phyloP scores from a whole-genome alignment of 2,113 vertebrate genomes.

The Corvus cornix region DNA sequence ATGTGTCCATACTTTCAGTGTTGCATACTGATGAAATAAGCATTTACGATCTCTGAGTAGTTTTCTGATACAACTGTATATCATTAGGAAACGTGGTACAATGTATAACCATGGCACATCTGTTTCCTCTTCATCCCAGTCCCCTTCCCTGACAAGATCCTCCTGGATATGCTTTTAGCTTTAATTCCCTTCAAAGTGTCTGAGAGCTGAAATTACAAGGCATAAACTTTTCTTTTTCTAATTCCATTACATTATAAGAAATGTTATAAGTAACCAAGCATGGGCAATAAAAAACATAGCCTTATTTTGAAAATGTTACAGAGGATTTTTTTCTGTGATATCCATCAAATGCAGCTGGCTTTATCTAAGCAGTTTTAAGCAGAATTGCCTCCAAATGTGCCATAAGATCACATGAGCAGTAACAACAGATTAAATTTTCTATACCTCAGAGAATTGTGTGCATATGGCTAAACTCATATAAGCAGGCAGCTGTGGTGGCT shows the following conservation, averaged over 20 bases:
- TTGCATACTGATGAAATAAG: slow-evolving; percentile 5
- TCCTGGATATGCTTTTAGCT: not conserved
- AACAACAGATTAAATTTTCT: slow-evolving; percentile 23
- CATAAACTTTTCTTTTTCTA: not conserved
- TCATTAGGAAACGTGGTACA: not conserved
- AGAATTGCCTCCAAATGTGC: slow-evolving; percentile 16
- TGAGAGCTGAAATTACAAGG: not conserved
- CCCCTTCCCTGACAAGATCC: not conserved
- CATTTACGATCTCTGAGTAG: not conserved
- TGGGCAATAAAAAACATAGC: not conserved
- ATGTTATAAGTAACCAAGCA: not conserved
- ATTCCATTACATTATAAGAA: not conserved
- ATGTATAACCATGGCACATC: not conserved
- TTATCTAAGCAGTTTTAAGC: slow-evolving; percentile 9
- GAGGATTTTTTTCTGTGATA: not conserved
- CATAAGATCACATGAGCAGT: not conserved
- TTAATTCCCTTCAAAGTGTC: not conserved
- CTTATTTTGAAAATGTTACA: not conserved
- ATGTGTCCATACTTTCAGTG: not conserved
- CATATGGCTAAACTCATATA: not conserved
- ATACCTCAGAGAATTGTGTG: not conserved
- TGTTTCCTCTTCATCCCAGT: not conserved
- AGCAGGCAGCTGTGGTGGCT: not conserved
- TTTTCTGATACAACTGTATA: not conserved
- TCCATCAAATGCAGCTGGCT: not conserved